Evolutionary conservation across 1,140 invertebrate genomes (phyloP).

Genomic region (fruit fly (Drosophila melanogaster)): DNA sequence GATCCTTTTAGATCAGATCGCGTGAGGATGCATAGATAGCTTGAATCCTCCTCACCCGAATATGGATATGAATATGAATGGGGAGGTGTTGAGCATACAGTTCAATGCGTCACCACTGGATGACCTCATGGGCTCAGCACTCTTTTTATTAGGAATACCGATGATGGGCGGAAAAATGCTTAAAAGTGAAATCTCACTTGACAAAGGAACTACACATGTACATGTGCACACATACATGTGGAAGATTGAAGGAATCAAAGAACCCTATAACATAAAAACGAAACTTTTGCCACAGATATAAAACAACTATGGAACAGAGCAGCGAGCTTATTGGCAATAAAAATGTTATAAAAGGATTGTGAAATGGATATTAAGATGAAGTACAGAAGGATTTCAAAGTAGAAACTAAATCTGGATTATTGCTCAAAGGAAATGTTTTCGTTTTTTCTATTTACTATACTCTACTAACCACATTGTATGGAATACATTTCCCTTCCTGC

Average conservation of each 20-base stretch:
- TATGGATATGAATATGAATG: constrained; percentile 22
- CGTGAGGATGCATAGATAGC: constrained; percentile 51
- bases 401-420: background rate
- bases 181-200: background rate
- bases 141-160: constrained; percentile 16
- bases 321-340: constrained; percentile 6
- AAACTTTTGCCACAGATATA: background rate
- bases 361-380: background rate
- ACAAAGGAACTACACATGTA: background rate
- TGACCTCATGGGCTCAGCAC: constrained; percentile 13
- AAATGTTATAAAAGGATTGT: background rate
- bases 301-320: background rate
- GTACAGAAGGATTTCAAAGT: background rate
- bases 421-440: too few species aligned
- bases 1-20: constrained; percentile 52
- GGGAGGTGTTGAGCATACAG: constrained; percentile 6
- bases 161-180: background rate
- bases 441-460: too few species aligned
- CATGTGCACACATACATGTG: background rate
- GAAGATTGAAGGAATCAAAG: background rate
- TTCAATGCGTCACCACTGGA: constrained; percentile 18
- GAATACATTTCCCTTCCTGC: background rate
- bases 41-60: constrained; percentile 43
- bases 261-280: background rate
- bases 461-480: constrained; percentile 9